Evolutionary conservation across 30 jellyfish, hydroid and myxozoan species (phyloP).

Genomic region (Morbakka virulenta): DNA sequence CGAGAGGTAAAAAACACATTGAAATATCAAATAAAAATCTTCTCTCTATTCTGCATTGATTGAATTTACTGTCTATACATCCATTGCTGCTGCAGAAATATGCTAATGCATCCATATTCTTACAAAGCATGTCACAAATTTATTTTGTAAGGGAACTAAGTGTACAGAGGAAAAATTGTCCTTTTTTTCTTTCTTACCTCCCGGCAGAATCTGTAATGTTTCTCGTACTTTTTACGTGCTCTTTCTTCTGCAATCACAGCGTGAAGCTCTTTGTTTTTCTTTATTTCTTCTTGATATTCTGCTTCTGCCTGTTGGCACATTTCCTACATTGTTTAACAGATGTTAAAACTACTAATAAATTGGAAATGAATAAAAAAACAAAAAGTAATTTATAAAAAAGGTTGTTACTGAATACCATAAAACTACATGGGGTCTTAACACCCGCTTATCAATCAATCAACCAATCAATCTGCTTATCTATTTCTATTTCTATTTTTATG

Average conservation of each 20-base stretch:
- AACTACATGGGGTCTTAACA: not conserved
- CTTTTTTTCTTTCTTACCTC: too few relatives aligned
- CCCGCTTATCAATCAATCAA: not conserved
- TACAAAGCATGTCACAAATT: too few relatives aligned
- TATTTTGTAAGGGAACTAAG: too few relatives aligned
- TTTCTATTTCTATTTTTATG: too few relatives aligned
- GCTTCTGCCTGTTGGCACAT: constrained; percentile 81
- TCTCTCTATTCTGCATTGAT: too few relatives aligned
- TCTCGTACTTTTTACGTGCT: constrained; percentile 69
- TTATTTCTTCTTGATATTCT: constrained; percentile 75
- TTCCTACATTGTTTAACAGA: constrained; percentile 41
- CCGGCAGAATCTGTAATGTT: constrained; percentile 69
- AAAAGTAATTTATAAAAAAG: not conserved
- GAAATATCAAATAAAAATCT: too few relatives aligned
- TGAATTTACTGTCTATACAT: too few relatives aligned
- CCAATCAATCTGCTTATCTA: too few relatives aligned
- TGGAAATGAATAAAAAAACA: not conserved
- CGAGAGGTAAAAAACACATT: too few relatives aligned
- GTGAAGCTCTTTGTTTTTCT: constrained; percentile 57
- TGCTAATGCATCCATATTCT: too few relatives aligned
- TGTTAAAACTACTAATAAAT: not conserved
- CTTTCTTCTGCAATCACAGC: constrained; percentile 65
- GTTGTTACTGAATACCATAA: not conserved
- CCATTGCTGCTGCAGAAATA: too few relatives aligned
- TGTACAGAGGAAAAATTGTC: too few relatives aligned